Evolutionary conservation across 2,113 vertebrate species (phyloP), one percentile per base, ranked within the genome.

Genomic region (Eupsittula cactorum): DNA sequence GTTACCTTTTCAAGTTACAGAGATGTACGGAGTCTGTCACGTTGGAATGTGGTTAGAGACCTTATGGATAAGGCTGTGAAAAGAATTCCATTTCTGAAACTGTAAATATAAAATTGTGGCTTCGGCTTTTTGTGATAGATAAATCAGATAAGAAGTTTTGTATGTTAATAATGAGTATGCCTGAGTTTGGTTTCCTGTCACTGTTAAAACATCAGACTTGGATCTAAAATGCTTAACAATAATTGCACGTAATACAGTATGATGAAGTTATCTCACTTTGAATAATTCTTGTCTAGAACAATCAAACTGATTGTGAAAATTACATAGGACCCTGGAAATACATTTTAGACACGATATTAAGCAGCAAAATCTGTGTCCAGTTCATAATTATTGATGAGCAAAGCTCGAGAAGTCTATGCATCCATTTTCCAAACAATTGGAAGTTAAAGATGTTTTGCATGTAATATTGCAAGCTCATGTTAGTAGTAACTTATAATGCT

Each of bases 21-120:
- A 69, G 13, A 8, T 0, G 1, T 33, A n/a, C 0, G 0, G 35
- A 55, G 7, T 53, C 53, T 77, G 6, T 91, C 35, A 7, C 21
- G 5, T 44, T 86, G n/a, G 33, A 82, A 33, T 47, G 16, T 78
- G n/a, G 11, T 90, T 77, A 44, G 37, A 90, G n/a, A 77, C 47
- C 31, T 86, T 39, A 59, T 49, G 39, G 15, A 53, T 86, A 50
- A 78, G 29, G 52, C 9, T 57, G 5, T 78, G 44, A 53, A 90
- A 90, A 85, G 1, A 74, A 63, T 86, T 73, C 62, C 3, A 13
- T 88, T 78, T 93, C 57, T 88, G 59, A 85, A 91, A 42, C 25
- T 68, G n/a, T 86, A 21, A 46, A 67, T 70, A 6, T 47, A 25
- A 94, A 90, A 49, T 31, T 68, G 10, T 81, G 44, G 13, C 39